Base-by-base conservation (phyloP, 2,888 invertebrate genomes). In the Acrocyrtus sp. region DNA sequence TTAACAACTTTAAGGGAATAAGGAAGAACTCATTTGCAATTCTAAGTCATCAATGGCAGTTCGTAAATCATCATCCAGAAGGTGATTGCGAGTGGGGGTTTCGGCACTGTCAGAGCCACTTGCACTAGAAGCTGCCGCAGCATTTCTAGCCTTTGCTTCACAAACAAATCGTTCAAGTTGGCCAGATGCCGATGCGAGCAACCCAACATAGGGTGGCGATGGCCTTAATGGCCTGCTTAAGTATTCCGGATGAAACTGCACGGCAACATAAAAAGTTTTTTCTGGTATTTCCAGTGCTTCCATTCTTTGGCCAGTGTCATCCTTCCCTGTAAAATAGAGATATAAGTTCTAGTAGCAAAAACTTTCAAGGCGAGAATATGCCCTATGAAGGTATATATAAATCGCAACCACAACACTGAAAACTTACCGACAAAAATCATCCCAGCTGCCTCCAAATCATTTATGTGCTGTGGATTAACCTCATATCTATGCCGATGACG, bases 221-320 rank as follows among this genome's bases (percentile, higher is more conserved):
- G 98, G 96, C 60, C 90, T 90, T 77, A 96, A 85, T 0, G 97
- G 97, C 1, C 97, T 88, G 0, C 96, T 95, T 74, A 96, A 87
- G 84, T 98, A 99, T 85, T 99, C 99, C 0, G 99, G 99, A 85
- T 99, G 99, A 86, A 92, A 99, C 85, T 99, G 99, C 1, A 96
- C 96, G 0, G 93, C 93, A 4, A 98, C 93, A 84, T 93, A 99
- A 85, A 93, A 99, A 0, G 93, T 93, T 86, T 99, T 98, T 60
- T 87, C 88, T 84, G 82, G 19, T 17, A 98, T 86, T 82, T 95
- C 92, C 54, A 96, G 88, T 34, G 98, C 92, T 86, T 99, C 98
- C 98, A 99, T 98, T 27, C 98, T 88, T 67, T 90, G 88, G 66
- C 91, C 89, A n/a, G 91, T 90, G 17, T 89, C 89, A 83, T 96